Base-by-base conservation (phyloP, 2,797 vertebrate species). In the Poeciliopsis infans region DNA sequence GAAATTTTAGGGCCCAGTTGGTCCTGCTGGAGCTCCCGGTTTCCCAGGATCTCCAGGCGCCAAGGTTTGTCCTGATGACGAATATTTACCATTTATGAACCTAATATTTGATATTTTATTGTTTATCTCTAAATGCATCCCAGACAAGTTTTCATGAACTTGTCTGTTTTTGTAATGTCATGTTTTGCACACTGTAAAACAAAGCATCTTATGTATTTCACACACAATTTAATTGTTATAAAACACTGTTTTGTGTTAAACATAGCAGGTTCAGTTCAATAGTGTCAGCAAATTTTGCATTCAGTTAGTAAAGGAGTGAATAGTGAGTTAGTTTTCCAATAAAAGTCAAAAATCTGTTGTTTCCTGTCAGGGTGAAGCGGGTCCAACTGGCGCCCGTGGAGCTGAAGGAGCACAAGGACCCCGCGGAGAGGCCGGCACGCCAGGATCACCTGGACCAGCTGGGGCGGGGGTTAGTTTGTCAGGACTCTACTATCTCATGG, bases 21-120 rank as follows among this genome's bases (percentile, higher is more conserved):
- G 98, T 90, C 97, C 98, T 25, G 94, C 98, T 41, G 98, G 98
- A 88, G 95, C 97, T 59, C 98, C 98, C 4, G 98, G 98, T 81
- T 99, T 99, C 95, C 98, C 98, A 25, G 98, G 98, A 59, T 97
- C 97, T 74, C 97, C 98, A 43, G 98, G 98, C 90, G 83, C 98
- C 13, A 99, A 99, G 97, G 98, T 99, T 86, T 66, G 92, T 93
- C 61, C 20, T 43, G 1, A 84, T 43, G 49, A 64, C 1, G 16
- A 49, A n/a, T 49, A 25, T 49, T 74, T 46, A 43, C n/a, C 41
- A 59, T 23, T 7, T 51, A 5, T 23, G 8, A 13, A 51, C 33
- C 23, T 47, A 18, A 47, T 47, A 47, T 47, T 47, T 18, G 16
- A 47, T 10, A 23, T 33, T 15, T n/a, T 33, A 43, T 16, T 72